Evolutionary conservation across 2,888 invertebrate genomes (phyloP), one percentile per base, ranked within the genome.

Genomic region (Oscheius sp.): DNA sequence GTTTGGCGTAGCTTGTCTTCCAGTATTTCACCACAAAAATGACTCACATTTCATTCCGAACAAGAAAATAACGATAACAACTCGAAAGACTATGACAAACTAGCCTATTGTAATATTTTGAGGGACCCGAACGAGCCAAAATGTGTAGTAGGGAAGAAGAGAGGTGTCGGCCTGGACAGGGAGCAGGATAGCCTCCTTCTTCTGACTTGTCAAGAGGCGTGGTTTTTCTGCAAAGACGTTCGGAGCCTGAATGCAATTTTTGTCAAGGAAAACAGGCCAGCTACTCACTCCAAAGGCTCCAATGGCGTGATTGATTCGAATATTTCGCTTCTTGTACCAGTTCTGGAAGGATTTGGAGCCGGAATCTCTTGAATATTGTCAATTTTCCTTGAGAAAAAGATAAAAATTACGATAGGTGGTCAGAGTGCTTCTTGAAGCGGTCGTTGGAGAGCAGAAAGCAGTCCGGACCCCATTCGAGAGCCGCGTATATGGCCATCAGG

Each of bases 401-500:
- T 5, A n/a, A 21, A 53, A 37, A 35, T 32, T 13, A 60, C 59
- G 11, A 35, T 5, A 60, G 35, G 9, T 35, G 47, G 4, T 47
- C 65, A 7, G 47, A n/a, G 48, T 81, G 81, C 62, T 76, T 77
- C 5, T 59, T 53, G 53, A 78, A 83, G 11, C 60, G 50, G 58
- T 83, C 83, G 60, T 81, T 83, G 11, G 77, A 77, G 29, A 83
- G 53, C 1, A 81, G 21, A 9, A 62, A 65, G 9, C 75, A 60
- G 9, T 48, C 10, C 2, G 71, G 75, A n/a, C 83, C 81, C 47
- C 76, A 77, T 62, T 79, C 71, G 1, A 77, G 70, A 32, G 81
- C 78, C 35, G 80, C 76, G 4, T 68, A 55, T 0, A 83, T 57
- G 33, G 78, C 76, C 1, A 77, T 50, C 29, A 83, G 58, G 53